Evolutionary conservation across 2,797 vertebrate species (phyloP).

Genomic region (Anguilla pacifica): DNA sequence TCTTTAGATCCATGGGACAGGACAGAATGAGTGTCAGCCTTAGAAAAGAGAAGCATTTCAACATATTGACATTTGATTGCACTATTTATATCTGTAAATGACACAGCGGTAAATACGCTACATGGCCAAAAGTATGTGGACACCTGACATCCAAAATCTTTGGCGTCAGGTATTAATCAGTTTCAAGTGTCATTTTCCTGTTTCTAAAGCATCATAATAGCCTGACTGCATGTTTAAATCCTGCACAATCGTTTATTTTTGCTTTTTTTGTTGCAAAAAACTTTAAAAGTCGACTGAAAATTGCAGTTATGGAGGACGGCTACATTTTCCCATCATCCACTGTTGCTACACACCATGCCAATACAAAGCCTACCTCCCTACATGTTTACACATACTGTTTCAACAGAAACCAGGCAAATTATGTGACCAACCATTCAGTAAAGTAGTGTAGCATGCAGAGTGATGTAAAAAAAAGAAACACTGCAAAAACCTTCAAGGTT

Average conservation of each 20-base stretch:
- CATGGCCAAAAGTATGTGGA: too few relatives aligned
- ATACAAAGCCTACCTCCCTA: too few relatives aligned
- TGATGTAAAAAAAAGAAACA: too few relatives aligned
- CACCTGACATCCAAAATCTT: neutral
- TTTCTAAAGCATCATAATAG: neutral
- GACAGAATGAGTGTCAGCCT: slow-evolving; percentile 96
- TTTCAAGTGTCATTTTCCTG: neutral
- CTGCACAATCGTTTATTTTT: neutral
- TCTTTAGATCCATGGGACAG: slow-evolving; percentile 99
- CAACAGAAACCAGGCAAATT: too few relatives aligned
- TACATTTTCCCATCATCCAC: too few relatives aligned
- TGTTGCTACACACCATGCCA: too few relatives aligned
- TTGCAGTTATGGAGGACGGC: neutral
- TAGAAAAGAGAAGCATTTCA: slow-evolving; percentile 35
- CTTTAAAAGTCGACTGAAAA: neutral
- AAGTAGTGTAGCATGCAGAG: too few relatives aligned
- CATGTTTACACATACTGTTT: too few relatives aligned
- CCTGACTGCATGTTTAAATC: neutral
- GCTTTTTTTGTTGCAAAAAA: neutral
- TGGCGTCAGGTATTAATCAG: neutral
- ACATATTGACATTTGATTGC: neutral
- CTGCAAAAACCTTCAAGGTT: too few relatives aligned
- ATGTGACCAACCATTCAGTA: too few relatives aligned
- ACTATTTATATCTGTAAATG: slow-evolving; percentile 11
- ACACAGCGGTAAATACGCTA: too few relatives aligned